Evolutionary conservation across 2,113 vertebrate species (phyloP).

Genomic region (Tringa solitaria): DNA sequence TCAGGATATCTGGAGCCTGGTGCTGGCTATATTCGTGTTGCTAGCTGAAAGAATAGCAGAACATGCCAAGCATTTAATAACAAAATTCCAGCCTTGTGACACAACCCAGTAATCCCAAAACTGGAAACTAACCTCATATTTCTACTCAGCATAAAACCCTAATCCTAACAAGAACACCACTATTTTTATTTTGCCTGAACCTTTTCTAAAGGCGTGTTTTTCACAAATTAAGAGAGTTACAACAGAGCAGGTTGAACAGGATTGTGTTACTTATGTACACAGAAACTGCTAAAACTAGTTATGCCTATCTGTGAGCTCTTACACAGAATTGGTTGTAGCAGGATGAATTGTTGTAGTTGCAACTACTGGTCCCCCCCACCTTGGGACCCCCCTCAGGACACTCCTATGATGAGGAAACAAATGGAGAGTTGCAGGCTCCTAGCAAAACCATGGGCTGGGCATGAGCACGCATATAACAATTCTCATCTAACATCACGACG

Average conservation of each 20-base stretch:
- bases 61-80: conserved; percentile 57
- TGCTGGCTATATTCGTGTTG: conserved; percentile 5
- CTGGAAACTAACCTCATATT: conserved; percentile 29
- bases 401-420: background rate
- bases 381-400: background rate
- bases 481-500: background rate
- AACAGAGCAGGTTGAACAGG: background rate
- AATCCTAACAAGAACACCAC: background rate
- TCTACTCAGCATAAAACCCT: conserved; percentile 12
- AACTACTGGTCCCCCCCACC: background rate
- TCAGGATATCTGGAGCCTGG: background rate
- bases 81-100: conserved; percentile 67
- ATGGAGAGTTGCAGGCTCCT: background rate
- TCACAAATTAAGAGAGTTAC: background rate
- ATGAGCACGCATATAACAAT: background rate
- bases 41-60: conserved; percentile 53
- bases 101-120: conserved; percentile 34
- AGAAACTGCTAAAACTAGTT: background rate
- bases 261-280: background rate
- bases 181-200: background rate
- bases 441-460: background rate
- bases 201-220: background rate
- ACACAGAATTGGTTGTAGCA: background rate
- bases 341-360: background rate
- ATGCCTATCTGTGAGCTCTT: background rate